These are phyloP conservation scores for Cheilosia variabilis DNA, from an alignment of 2,888 invertebrate genomes.

Conservation along the genomic window DNA sequence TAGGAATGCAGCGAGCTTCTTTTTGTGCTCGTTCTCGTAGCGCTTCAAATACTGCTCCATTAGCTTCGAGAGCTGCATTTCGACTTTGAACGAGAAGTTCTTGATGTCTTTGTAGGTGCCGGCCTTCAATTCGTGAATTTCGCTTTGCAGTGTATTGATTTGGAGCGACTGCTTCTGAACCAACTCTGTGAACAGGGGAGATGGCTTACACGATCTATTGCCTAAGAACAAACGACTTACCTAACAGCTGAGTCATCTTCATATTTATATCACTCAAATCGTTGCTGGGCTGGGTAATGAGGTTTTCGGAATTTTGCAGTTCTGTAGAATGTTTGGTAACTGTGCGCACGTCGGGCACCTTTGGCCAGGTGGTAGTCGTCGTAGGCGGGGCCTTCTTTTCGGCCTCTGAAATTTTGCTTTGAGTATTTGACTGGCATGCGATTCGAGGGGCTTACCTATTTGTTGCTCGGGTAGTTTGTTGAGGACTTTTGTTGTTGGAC, in stretches of 20 bases:
- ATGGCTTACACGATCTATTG: not conserved
- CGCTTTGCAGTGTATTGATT: slow-evolving; percentile 84
- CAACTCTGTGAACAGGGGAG: slow-evolving; percentile 81
- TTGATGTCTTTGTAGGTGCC: slow-evolving; percentile 78
- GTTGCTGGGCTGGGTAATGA: slow-evolving; percentile 80
- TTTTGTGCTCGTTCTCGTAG: slow-evolving; percentile 82
- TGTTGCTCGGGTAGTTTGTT: slow-evolving; percentile 56
- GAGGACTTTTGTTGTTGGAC: slow-evolving; percentile 41
- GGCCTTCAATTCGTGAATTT: slow-evolving; percentile 80
- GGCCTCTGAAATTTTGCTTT: slow-evolving; percentile 62
- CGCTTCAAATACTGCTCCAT: slow-evolving; percentile 83
- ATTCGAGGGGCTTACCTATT: slow-evolving; percentile 41
- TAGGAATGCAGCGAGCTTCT: slow-evolving; percentile 81
- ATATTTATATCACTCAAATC: slow-evolving; percentile 78
- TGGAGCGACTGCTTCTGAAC: slow-evolving; percentile 84
- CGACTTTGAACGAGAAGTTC: slow-evolving; percentile 81
- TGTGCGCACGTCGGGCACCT: slow-evolving; percentile 79
- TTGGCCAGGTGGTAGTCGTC: slow-evolving; percentile 78
- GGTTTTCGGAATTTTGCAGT: slow-evolving; percentile 81
- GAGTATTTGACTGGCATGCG: slow-evolving; percentile 10
- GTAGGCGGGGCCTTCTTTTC: slow-evolving; percentile 65
- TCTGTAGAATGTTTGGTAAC: slow-evolving; percentile 81
- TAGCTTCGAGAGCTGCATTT: slow-evolving; percentile 81
- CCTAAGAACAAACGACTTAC: slow-evolving; percentile 71
- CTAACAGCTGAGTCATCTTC: slow-evolving; percentile 82